A percentile compares a stretch with the other conserved stretches of the same genome.
Evolutionary conservation across 2,113 vertebrate genomes (phyloP).

Genomic region (Gymnarchus niloticus): DNA sequence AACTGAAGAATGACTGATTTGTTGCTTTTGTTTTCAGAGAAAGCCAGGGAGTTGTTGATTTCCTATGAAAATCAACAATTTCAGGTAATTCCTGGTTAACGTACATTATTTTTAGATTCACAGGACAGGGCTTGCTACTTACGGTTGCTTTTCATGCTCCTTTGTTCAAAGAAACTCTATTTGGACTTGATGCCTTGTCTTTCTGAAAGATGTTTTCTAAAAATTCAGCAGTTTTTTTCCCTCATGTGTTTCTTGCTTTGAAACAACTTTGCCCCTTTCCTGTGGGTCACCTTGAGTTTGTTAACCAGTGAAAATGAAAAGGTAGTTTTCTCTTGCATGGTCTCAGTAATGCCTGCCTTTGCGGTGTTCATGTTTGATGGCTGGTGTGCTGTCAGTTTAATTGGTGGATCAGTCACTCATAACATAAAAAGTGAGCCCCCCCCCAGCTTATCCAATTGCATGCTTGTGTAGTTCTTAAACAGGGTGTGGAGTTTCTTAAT

Average conservation of each 20-base stretch:
- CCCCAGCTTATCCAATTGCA: no score
- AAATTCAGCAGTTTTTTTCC: neutral
- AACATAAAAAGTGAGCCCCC: no score
- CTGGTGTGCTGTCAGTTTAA: no score
- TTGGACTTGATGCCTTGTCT: neutral
- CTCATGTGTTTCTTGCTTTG: neutral
- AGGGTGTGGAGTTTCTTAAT: no score
- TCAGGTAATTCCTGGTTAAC: constrained; percentile 59
- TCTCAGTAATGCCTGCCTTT: no score
- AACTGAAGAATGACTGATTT: neutral
- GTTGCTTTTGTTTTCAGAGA: constrained; percentile 52
- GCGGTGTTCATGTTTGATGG: no score
- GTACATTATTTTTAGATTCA: neutral
- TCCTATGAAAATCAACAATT: constrained; percentile 81
- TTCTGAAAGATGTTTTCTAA: neutral
- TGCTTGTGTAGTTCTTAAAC: no score
- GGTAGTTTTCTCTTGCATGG: no score
- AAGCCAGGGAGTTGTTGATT: constrained; percentile 69
- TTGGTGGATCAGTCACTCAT: no score
- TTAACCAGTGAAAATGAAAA: neutral
- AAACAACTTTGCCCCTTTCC: neutral
- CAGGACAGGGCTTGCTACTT: no score
- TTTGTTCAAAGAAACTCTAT: neutral
- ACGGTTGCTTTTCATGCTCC: no score
- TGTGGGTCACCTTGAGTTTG: neutral